These are phyloP conservation scores for Clarias pachynema DNA, from an alignment of 2,797 vertebrate species.

Conservation along the genomic window DNA sequence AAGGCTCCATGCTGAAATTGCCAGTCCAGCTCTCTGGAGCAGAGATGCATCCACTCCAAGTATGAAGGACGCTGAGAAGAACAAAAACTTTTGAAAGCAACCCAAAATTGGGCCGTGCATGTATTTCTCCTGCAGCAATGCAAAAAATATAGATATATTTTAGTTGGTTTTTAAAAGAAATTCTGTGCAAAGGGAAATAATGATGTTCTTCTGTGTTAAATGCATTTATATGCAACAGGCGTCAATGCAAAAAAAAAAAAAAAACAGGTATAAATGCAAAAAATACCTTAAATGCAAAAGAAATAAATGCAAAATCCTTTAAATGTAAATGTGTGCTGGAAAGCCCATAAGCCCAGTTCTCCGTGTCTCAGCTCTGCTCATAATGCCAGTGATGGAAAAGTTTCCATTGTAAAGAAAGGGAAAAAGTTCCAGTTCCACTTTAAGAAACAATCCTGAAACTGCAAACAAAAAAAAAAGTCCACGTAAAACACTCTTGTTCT, in stretches of 20 bases:
- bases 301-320: slow-evolving; percentile 1
- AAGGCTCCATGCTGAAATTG: slow-evolving; percentile 72
- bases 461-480: neutral
- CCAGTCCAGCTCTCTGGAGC: slow-evolving; percentile 71
- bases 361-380: slow-evolving; percentile 29
- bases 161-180: neutral
- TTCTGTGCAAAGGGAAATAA: neutral
- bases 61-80: slow-evolving; percentile 26
- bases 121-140: slow-evolving; percentile 4
- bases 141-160: slow-evolving; percentile 16
- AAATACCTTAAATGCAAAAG: slow-evolving; percentile 6
- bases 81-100: slow-evolving; percentile 50
- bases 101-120: neutral
- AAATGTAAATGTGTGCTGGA: neutral
- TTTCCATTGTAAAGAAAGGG: slow-evolving; percentile 52
- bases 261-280: slow-evolving; percentile 22
- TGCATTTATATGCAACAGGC: neutral
- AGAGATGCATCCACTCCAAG: slow-evolving; percentile 74
- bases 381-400: slow-evolving; percentile 45
- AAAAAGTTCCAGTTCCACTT: slow-evolving; percentile 49
- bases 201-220: neutral
- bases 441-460: slow-evolving; percentile 9
- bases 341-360: slow-evolving; percentile 13
- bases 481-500: neutral
- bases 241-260: neutral